phyloP scores from a whole-genome alignment of 2,113 vertebrate species.

The Grammomys surdaster region DNA sequence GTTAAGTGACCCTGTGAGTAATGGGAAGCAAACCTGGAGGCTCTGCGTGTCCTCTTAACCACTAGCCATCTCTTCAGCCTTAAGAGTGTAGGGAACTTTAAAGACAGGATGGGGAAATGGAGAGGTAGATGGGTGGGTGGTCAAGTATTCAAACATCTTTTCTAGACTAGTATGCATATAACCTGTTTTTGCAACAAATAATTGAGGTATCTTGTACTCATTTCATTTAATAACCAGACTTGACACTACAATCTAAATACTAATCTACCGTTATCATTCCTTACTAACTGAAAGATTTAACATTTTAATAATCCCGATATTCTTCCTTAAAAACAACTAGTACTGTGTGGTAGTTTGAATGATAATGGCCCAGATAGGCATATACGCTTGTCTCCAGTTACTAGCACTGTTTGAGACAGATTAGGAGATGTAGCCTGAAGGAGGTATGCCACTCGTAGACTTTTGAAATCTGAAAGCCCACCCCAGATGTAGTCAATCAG shows the following conservation, averaged over 20 bases:
- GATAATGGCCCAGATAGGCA: neutral
- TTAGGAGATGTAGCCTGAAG: neutral
- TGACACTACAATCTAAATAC: slow-evolving; percentile 38
- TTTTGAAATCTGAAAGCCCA: neutral
- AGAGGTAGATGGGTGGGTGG: neutral
- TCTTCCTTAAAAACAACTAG: slow-evolving; percentile 50
- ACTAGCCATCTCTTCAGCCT: neutral
- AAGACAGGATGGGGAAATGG: neutral
- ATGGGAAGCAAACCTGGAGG: neutral
- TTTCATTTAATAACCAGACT: slow-evolving; percentile 58
- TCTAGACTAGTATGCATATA: slow-evolving; percentile 3
- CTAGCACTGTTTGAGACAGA: neutral
- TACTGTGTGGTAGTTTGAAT: neutral
- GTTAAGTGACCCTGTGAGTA: neutral
- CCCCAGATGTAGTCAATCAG: neutral
- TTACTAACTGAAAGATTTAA: slow-evolving; percentile 36
- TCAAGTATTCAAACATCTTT: neutral
- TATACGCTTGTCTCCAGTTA: neutral
- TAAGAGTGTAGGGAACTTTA: slow-evolving; percentile 27
- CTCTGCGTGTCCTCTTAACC: neutral
- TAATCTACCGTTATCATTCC: neutral
- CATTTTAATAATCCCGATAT: slow-evolving; percentile 27
- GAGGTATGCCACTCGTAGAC: neutral
- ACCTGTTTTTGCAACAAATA: slow-evolving; percentile 7
- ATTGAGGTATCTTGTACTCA: neutral